Percentiles rank a stretch among this genome's conserved stretches.
These are phyloP conservation scores for Varanus salvator DNA, from an alignment of 2,113 vertebrate genomes.

Conservation along the genomic window DNA sequence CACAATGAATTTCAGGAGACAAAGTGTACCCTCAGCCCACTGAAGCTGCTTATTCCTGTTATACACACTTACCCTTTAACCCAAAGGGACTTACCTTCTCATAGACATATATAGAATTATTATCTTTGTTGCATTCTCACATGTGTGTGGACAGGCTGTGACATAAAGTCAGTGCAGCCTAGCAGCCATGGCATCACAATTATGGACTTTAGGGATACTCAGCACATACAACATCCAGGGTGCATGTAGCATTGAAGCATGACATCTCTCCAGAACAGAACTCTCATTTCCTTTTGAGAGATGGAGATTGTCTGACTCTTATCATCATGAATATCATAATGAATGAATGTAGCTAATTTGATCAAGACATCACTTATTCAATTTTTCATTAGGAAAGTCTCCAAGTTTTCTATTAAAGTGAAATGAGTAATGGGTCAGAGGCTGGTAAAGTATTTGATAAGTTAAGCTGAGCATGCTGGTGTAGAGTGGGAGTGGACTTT, in stretches of 20 bases:
- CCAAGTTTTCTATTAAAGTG: accelerated
- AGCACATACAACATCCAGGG: background rate
- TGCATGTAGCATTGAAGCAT: background rate
- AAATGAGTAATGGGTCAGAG: background rate
- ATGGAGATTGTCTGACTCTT: background rate
- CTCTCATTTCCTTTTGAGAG: background rate
- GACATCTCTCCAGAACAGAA: background rate
- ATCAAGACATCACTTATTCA: background rate
- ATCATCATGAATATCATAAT: background rate
- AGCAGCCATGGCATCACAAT: too few species aligned
- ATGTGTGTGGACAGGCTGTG: background rate
- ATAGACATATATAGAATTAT: background rate
- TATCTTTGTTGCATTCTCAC: background rate
- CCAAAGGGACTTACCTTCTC: background rate
- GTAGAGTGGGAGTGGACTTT: background rate
- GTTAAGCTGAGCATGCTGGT: background rate
- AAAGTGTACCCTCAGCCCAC: too few species aligned
- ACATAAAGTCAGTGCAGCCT: background rate
- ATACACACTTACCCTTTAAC: background rate
- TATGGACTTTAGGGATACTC: too few species aligned
- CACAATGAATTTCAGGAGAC: too few species aligned
- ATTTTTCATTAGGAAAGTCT: background rate
- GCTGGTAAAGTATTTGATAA: background rate
- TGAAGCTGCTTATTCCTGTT: too few species aligned
- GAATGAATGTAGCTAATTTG: background rate